Conservation (phyloP, 2,113 vertebrate species). For the Bos indicus region DNA sequence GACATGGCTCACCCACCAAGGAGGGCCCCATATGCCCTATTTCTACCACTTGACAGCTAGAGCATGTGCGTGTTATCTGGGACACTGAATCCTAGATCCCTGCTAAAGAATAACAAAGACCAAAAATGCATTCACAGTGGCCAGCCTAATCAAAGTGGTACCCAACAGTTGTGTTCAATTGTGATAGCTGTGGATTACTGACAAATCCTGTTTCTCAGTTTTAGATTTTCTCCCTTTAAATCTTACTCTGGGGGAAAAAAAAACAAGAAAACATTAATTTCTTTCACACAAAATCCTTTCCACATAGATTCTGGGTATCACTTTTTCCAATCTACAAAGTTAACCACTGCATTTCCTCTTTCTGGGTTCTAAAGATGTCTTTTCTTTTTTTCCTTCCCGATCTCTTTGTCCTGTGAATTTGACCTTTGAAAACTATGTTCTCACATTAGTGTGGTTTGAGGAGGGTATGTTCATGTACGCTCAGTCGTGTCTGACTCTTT, state of each 20-base stretch:
- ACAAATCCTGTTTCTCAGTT: not conserved
- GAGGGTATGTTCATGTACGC: not conserved
- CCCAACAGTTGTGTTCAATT: not conserved
- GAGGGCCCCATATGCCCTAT: rapidly evolving
- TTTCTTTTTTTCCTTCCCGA: not conserved
- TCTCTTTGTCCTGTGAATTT: not conserved
- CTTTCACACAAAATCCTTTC: not conserved
- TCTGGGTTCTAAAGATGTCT: not conserved
- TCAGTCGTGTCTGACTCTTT: not conserved
- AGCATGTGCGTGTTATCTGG: not conserved
- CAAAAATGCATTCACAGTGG: not conserved
- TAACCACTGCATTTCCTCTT: not conserved
- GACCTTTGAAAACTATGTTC: not conserved
- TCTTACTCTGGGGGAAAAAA: not conserved
- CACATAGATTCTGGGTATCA: not conserved
- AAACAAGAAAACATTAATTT: not conserved
- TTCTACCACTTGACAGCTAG: not conserved
- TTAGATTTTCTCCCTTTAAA: not conserved
- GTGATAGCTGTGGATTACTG: not conserved
- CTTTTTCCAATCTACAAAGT: not conserved
- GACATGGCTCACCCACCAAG: not conserved
- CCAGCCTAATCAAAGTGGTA: not conserved
- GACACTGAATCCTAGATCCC: not conserved
- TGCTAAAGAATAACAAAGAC: not conserved
- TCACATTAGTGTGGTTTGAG: not conserved